Base-by-base conservation (phyloP, 2,888 invertebrate genomes). In the Glaucopsyche alexis region DNA sequence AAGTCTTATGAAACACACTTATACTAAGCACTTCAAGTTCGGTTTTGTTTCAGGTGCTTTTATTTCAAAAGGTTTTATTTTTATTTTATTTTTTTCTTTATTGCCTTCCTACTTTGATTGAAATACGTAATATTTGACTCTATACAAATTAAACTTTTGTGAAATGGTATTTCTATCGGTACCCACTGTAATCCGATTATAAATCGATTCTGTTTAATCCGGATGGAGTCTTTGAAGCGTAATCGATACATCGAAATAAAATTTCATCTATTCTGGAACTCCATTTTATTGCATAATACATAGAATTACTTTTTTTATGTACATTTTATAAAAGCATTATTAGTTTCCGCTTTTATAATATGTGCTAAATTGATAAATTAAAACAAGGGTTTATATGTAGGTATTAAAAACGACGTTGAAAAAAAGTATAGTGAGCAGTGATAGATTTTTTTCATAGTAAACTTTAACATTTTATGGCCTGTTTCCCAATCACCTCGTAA, bases 1-100 rank as follows among this genome's bases (percentile, higher is more conserved):
- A 67, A 52, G 67, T 29, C 67, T 42, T 67, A 67, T 52, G 42
- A 55, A 66, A 67, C 52, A 64, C 47, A 52, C 52, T 72, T 52
- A 42, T 67, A 67, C 52, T 72, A 47, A 72, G 45, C 64, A 38
- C 42, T 66, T 64, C 9, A 8, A 42, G 66, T 19, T 13, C 47
- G 47, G 47, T 60, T 60, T 29, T 38, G 29, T 60, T 60, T 38
- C 60, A 29, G 29, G 38, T 60, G 60, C 13, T 60, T 60, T 60
- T 49, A 11, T 49, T 50, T n/a, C 1, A 13, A 29, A 7, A 69
- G 14, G n/a, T n/a, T n/a, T 50, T 38, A 38, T 69, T 19, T 45
- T 69, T 69, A 45, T 19, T 69, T 13, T 42, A 2, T 14, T n/a
- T 16, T 16, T n/a, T 52, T 16, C 2, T 52, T 52, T n/a, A n/a